Evolutionary conservation across 2,888 invertebrate species (phyloP), one percentile per base, ranked within the genome.

Genomic region (Sphaerophoria taeniata): DNA sequence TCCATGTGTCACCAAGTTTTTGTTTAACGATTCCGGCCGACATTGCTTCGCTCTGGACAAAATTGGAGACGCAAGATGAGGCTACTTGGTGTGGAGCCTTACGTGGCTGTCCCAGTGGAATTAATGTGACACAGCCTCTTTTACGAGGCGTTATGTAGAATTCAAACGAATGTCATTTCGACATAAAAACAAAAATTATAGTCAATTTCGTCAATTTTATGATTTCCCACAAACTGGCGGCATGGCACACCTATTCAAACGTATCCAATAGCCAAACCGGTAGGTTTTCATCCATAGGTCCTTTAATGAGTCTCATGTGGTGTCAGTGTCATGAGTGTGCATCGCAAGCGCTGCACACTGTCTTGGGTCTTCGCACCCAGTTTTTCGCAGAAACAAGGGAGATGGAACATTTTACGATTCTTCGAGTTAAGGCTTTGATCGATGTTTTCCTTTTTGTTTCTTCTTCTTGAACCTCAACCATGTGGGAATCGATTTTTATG

Each of bases 221-320:
- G 58, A 14, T 79, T 63, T 83, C 74, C 74, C 53, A 53, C 70
- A 73, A 74, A 56, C 73, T 55, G 74, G 58, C 24, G 24, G 24
- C 24, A 24, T 24, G 24, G 24, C 73, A 74, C 73, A 74, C 73
- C 78, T 73, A 69, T 45, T 43, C 12, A 5, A 43, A 9, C 12
- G 61, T 56, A 69, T 24, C 24, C 24, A 24, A 24, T 24, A 24
- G 24, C 24, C 11, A 11, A 16, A 11, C 39, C 58, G 72, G 63
- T 78, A 70, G 69, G 69, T 9, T 39, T 39, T 39, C 39, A 9
- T 43, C 43, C 6, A 9, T 34, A 78, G 78, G 58, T 74, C 83
- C 83, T 74, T 79, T 79, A 83, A 83, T 83, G 78, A 74, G 45
- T 51, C 73, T 11, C 63, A 51, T 55, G 43, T 55, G 63, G 39